phyloP scores from a whole-genome alignment of 2,113 vertebrate genomes.

The Poecilia latipinna region DNA sequence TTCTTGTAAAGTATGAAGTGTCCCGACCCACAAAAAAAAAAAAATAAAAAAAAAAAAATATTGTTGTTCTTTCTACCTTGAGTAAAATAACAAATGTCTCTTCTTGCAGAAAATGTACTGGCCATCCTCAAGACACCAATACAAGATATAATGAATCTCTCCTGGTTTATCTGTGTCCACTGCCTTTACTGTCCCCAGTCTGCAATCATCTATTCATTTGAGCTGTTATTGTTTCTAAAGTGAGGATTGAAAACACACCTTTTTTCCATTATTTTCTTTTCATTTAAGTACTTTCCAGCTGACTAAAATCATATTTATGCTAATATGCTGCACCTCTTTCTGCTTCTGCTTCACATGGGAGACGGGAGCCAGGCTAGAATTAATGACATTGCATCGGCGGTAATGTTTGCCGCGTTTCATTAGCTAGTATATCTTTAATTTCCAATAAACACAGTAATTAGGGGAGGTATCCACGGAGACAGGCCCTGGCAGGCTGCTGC shows the following conservation, averaged over 20 bases:
- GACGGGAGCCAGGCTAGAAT: conserved; percentile 78
- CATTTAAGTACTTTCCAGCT: conserved; percentile 80
- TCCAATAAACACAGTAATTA: conserved; percentile 87
- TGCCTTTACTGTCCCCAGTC: conserved; percentile 41
- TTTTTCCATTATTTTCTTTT: conserved; percentile 73
- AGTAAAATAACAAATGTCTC: neutral
- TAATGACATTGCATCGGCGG: conserved; percentile 81
- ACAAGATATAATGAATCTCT: conserved; percentile 38
- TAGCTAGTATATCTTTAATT: conserved; percentile 86
- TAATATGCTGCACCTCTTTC: conserved; percentile 73
- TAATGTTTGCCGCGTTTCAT: conserved; percentile 84
- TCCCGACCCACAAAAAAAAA: neutral
- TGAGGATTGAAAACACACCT: conserved; percentile 76
- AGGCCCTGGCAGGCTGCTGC: conserved; percentile 73
- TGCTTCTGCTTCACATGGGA: conserved; percentile 72
- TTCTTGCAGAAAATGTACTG: neutral
- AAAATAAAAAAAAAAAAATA: neutral
- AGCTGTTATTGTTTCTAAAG: conserved; percentile 71
- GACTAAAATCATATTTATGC: conserved; percentile 85
- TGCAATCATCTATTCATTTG: conserved; percentile 71
- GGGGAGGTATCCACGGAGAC: conserved; percentile 79
- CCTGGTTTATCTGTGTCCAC: conserved; percentile 39
- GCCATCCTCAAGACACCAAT: neutral
- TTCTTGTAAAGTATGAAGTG: neutral
- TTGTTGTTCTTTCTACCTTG: neutral